Evolutionary conservation across 2,888 invertebrate species (phyloP).

Genomic region (Mimas tiliae): DNA sequence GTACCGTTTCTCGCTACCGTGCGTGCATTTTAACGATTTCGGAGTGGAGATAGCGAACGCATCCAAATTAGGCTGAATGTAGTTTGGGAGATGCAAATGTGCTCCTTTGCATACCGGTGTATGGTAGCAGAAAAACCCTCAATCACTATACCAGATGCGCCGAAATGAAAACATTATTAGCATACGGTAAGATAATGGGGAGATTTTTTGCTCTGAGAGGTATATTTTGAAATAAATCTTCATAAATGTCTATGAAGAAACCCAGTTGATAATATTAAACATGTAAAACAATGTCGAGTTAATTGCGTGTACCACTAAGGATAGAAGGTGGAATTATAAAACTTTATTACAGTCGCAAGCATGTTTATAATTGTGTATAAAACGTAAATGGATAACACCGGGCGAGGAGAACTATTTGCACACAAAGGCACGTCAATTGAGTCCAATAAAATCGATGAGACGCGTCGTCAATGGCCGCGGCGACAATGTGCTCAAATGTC

Average conservation of each 20-base stretch:
- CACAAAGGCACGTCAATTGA: conserved; percentile 73
- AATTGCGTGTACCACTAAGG: not conserved
- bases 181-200: conserved; percentile 61
- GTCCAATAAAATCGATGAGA: conserved; percentile 71
- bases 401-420: conserved; percentile 57
- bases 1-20: conserved; percentile 74
- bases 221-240: conserved; percentile 20
- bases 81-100: conserved; percentile 73
- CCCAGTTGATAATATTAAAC: not conserved
- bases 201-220: conserved; percentile 41
- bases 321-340: conserved; percentile 1
- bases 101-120: conserved; percentile 68
- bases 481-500: conserved; percentile 68
- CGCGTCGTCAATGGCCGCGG: conserved; percentile 57
- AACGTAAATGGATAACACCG: conserved; percentile 23
- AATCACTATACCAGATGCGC: conserved; percentile 56
- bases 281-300: conserved; percentile 1
- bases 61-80: conserved; percentile 77
- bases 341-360: conserved; percentile 1
- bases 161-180: conserved; percentile 75
- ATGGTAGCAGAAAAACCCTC: conserved; percentile 57
- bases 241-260: conserved; percentile 17
- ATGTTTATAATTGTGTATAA: conserved; percentile 22
- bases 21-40: conserved; percentile 78
- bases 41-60: conserved; percentile 66